Conservation (phyloP, 2,113 vertebrate species). For the Caranx melampygus region DNA sequence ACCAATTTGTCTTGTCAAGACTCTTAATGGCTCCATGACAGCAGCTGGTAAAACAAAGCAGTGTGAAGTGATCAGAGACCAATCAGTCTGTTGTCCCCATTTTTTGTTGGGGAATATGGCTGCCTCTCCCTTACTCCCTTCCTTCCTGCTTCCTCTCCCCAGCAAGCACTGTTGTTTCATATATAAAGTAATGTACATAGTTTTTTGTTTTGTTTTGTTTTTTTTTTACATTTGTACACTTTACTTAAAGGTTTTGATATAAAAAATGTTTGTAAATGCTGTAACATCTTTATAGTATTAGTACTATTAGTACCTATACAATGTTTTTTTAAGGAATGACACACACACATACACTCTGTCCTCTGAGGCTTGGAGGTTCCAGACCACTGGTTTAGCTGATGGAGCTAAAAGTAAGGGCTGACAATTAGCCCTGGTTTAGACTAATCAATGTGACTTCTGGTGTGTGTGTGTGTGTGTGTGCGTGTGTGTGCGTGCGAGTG, state of each 20-base stretch:
- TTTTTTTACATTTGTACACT: neutral
- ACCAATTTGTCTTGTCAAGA: constrained; percentile 1
- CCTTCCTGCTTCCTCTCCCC: constrained; percentile 57
- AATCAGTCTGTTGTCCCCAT: neutral
- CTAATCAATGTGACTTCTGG: constrained; percentile 72
- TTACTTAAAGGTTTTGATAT: neutral
- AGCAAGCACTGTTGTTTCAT: neutral
- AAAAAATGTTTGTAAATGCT: neutral
- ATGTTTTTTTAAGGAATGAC: neutral
- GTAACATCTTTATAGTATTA: neutral
- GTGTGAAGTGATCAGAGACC: constrained; percentile 7
- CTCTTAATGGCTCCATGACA: constrained; percentile 23
- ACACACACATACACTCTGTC: neutral
- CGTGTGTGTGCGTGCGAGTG: constrained; percentile 25
- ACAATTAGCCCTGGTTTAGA: constrained; percentile 61
- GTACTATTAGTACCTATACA: neutral
- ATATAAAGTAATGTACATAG: neutral
- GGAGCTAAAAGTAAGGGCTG: constrained; percentile 72
- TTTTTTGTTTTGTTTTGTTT: too few relatives aligned
- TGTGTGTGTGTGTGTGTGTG: constrained; percentile 41
- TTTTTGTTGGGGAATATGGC: constrained; percentile 2
- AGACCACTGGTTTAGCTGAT: constrained; percentile 76
- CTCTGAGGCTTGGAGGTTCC: constrained; percentile 48
- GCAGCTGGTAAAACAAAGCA: neutral
- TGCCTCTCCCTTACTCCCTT: constrained; percentile 28